Base-by-base conservation (phyloP, 2,888 invertebrate genomes). In the Cerceris ruficornis region DNA sequence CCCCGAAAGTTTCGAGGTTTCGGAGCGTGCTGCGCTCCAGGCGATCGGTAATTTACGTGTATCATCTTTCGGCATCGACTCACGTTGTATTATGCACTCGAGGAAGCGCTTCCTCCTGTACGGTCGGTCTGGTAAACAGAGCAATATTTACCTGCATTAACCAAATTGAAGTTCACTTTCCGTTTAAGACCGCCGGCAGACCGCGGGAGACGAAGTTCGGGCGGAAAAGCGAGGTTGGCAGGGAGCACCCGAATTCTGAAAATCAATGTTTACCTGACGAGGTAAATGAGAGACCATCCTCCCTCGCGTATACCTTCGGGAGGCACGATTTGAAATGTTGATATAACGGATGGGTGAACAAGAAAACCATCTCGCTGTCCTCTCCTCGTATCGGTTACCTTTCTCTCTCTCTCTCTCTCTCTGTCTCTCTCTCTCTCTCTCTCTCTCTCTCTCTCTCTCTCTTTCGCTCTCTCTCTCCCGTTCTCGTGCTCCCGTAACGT, bases 291-390 rank as follows among this genome's bases (percentile, higher is more conserved):
- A 82, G 28, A 28, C 28, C 59, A 73, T 64, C 49, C 66, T 59
- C 62, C 57, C 49, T 64, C 55, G 55, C 75, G 73, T 75, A 62
- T 59, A 79, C 79, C 75, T 69, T 65, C 66, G 54, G 66, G 69
- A 75, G 61, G 59, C 69, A 73, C 66, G 75, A 74, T 80, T 75
- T 65, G 77, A 73, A 77, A 75, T 81, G 74, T 83, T 78, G 81
- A 80, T 81, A 73, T 61, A 83, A 83, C 80, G 81, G 80, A 75
- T 80, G 76, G 75, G 71, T 79, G 81, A 76, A 77, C 84, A 80
- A 82, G 84, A 77, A 84, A 84, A 84, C 71, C 83, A 72, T 74
- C 83, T 70, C 69, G 66, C 67, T 60, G 52, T 11, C 60, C 61
- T 49, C 58, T 52, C 43, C 15, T 49, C 59, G 41, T 28, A 54